Conservation (phyloP, 2,797 vertebrate species). For the Thunnus albacares region DNA sequence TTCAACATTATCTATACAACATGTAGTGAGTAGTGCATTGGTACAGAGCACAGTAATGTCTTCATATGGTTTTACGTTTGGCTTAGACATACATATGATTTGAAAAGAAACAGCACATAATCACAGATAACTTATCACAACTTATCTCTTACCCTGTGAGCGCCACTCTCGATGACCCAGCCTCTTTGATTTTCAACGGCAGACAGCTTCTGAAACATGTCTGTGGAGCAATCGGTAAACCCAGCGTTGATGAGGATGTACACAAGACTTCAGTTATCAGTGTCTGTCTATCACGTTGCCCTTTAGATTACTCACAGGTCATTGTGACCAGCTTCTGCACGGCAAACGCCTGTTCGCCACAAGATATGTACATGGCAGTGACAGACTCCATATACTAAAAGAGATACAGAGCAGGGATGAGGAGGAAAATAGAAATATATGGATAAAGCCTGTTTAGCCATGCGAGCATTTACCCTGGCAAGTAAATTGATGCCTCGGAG, state of each 20-base stretch:
- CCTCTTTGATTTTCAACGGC: conserved; percentile 86
- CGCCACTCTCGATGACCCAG: conserved; percentile 87
- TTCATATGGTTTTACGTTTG: not conserved
- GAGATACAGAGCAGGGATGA: conserved; percentile 22
- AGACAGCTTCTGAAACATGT: conserved; percentile 93
- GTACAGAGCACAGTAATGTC: not conserved
- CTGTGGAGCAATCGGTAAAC: conserved; percentile 71
- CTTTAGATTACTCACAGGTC: conserved; percentile 85
- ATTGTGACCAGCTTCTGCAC: conserved; percentile 90
- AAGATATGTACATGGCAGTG: conserved; percentile 82
- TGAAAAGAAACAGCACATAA: conserved; percentile 6
- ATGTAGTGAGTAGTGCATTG: not conserved
- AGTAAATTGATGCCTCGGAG: conserved; percentile 88
- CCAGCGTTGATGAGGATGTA: not conserved
- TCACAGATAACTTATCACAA: not conserved
- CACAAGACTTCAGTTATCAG: conserved; percentile 2
- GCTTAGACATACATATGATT: not conserved
- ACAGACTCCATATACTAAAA: conserved; percentile 89
- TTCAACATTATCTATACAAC: not conserved
- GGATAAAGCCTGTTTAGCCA: not conserved
- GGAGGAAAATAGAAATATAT: not conserved
- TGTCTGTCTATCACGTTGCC: not conserved
- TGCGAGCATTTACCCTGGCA: conserved; percentile 84
- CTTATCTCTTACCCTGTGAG: conserved; percentile 84
- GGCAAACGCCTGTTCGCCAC: conserved; percentile 83